A percentile compares a stretch with the other conserved stretches of the same genome.
Evolutionary conservation across 1,140 invertebrate genomes (phyloP).

Genomic region (Bombus huntii): DNA sequence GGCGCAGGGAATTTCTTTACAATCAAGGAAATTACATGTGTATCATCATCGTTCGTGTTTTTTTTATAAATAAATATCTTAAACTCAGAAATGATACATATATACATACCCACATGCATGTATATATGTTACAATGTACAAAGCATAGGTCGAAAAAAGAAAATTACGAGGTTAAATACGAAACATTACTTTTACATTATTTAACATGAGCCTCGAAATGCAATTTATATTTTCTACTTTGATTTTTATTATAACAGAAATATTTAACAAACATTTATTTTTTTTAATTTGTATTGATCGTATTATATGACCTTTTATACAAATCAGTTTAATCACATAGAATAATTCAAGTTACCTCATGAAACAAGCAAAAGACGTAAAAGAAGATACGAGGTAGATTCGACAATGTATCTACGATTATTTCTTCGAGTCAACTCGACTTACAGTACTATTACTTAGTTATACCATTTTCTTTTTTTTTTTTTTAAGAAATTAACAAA

Average conservation of each 20-base stretch:
- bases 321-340: background rate
- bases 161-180: background rate
- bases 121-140: background rate
- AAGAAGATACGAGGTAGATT: slow-evolving; percentile 28
- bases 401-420: slow-evolving; percentile 19
- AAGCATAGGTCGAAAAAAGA: background rate
- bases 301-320: too few relatives aligned
- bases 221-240: background rate
- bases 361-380: slow-evolving; percentile 4
- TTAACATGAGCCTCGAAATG: background rate
- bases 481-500: slow-evolving; percentile 9
- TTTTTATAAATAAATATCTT: slow-evolving; percentile 38
- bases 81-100: background rate
- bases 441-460: background rate
- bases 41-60: background rate
- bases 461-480: background rate
- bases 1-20: slow-evolving; percentile 13
- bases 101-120: too few relatives aligned
- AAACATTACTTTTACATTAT: background rate
- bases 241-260: background rate
- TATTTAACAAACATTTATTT: background rate
- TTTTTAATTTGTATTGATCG: background rate
- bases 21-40: background rate
- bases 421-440: background rate
- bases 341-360: slow-evolving; percentile 4